phyloP scores from a whole-genome alignment of 2,113 vertebrate species.

The Thalassarche chlororhynchos region DNA sequence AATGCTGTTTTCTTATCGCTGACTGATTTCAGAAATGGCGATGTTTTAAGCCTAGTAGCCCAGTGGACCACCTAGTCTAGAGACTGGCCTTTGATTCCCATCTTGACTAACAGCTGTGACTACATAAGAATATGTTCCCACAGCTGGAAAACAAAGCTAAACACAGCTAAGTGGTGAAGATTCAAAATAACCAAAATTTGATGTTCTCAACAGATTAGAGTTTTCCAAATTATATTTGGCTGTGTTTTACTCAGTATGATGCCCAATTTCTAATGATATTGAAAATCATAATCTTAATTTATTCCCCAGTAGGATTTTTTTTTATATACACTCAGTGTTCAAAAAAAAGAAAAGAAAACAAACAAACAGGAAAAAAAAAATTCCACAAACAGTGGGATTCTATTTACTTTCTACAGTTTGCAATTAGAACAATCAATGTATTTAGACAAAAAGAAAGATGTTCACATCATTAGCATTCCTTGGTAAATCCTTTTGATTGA shows the following conservation, averaged over 20 bases:
- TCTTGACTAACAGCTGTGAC: background rate
- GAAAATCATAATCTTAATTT: background rate
- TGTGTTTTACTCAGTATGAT: background rate
- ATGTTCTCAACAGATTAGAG: background rate
- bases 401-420: background rate
- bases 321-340: background rate
- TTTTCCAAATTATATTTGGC: background rate
- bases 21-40: background rate
- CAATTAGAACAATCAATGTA: background rate
- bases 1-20: background rate
- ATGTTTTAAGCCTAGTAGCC: background rate
- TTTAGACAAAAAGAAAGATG: constrained; percentile 1
- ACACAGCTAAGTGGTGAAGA: background rate
- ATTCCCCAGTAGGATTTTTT: background rate
- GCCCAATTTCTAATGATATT: background rate
- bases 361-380: background rate
- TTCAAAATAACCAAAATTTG: background rate
- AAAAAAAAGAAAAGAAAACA: background rate
- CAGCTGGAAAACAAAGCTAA: background rate
- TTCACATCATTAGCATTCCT: constrained; percentile 18
- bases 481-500: constrained; percentile 40
- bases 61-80: background rate
- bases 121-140: background rate
- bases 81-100: background rate
- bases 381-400: background rate